Evolutionary conservation across 2,797 vertebrate species (phyloP), one percentile per base, ranked within the genome.

Genomic region (Manis javanica): DNA sequence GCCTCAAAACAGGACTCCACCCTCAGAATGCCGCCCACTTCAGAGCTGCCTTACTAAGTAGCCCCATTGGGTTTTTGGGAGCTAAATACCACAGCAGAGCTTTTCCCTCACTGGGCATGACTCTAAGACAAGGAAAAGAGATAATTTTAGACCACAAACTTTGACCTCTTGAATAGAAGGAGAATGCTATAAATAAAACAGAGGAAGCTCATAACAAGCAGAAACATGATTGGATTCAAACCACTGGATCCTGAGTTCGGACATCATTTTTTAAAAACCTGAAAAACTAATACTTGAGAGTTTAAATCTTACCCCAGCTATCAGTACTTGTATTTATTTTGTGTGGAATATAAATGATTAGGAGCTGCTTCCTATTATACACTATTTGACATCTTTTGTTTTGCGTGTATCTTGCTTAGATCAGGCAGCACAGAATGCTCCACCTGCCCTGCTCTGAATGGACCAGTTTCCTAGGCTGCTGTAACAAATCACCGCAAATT

Each of bases 141-240:
- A 91, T 95, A 46, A 96, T 88, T 96, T 96, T 94, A 96, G 96
- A 96, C 66, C 92, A 63, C 51, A 69, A 55, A 90, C 75, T 87
- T 85, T 95, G 95, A 95, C 89, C 91, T 94, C 31, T 12, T 69
- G 59, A 95, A 81, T 75, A 79, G 68, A 72, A 84, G 55, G 75
- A 93, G 68, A 79, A 78, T 89, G 64, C 72, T 68, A 83, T 85
- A 78, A 96, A 95, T n/a, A 63, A 84, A 53, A 29, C 57, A 42
- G 34, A 95, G 75, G 39, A 59, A 92, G 96, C 15, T 93, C 37
- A 19, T 75, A 77, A 87, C 3, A 42, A 90, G 64, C 9, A 13
- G 51, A 63, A 87, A 92, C 81, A 78, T 39, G 31, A 46, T 55
- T 26, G 31, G 6, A 46, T 88, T 93, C 82, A 83, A 87, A 75